These are phyloP conservation scores for Channa maculata DNA, from an alignment of 2,113 vertebrate species.

Conservation along the genomic window DNA sequence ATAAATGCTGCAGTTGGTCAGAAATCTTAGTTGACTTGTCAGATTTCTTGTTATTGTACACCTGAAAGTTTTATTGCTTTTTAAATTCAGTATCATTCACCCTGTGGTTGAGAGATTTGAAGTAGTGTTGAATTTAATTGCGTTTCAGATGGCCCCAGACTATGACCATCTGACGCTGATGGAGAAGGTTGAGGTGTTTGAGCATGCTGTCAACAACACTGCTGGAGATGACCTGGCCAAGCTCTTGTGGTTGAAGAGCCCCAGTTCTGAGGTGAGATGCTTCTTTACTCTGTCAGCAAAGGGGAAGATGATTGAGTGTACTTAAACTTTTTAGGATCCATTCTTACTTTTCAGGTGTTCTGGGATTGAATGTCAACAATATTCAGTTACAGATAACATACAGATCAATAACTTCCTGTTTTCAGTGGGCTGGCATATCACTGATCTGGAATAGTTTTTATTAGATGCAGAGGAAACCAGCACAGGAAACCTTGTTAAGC, in stretches of 20 bases:
- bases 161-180: slow-evolving; percentile 98
- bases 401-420: background rate
- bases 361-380: slow-evolving; percentile 12
- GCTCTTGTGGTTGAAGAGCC: slow-evolving; percentile 97
- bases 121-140: background rate
- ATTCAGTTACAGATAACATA: slow-evolving; percentile 8
- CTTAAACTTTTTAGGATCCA: slow-evolving; percentile 7
- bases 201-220: slow-evolving; percentile 98
- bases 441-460: background rate
- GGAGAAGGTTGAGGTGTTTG: slow-evolving; percentile 99
- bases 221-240: slow-evolving; percentile 97
- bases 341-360: background rate
- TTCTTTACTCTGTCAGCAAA: background rate
- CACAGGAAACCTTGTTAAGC: background rate
- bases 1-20: background rate
- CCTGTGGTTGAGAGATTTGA: background rate
- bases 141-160: slow-evolving; percentile 95
- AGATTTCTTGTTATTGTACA: background rate
- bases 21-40: background rate
- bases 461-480: background rate
- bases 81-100: background rate
- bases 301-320: background rate
- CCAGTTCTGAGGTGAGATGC: slow-evolving; percentile 92
- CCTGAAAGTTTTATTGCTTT: no score
- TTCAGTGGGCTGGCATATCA: background rate